Evolutionary conservation across 2,113 vertebrate species (phyloP).

Genomic region (Hydrochoerus hydrochaeris): DNA sequence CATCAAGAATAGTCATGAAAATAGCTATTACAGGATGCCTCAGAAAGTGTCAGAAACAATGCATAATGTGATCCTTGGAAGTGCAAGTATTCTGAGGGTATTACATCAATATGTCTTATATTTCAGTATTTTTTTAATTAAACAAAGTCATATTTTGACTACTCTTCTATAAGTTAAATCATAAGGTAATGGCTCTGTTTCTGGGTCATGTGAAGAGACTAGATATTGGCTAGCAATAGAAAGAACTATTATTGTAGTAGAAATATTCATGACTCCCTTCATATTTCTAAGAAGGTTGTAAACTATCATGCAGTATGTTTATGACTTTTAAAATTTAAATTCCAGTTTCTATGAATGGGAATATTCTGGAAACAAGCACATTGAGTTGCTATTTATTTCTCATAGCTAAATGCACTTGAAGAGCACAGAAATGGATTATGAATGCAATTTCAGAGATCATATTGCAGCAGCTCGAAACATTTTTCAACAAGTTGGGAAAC

Average conservation of each 20-base stretch:
- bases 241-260: neutral
- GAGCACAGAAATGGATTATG: neutral
- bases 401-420: neutral
- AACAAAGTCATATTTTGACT: neutral
- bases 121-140: neutral
- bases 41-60: neutral
- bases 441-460: neutral
- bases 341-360: neutral
- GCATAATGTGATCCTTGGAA: neutral
- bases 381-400: slow-evolving; percentile 18
- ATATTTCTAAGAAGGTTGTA: neutral
- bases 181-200: neutral
- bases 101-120: neutral
- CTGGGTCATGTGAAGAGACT: no score
- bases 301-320: neutral
- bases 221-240: neutral
- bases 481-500: slow-evolving; percentile 36
- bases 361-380: neutral
- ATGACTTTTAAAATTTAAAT: slow-evolving; percentile 21
- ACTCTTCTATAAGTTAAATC: neutral
- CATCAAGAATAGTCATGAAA: neutral
- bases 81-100: neutral
- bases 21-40: neutral
- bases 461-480: neutral
- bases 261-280: neutral